A percentile compares a stretch with the other conserved stretches of the same genome.
Evolutionary conservation across 2,113 vertebrate genomes (phyloP).

Genomic region (Hypanus sabinus): DNA sequence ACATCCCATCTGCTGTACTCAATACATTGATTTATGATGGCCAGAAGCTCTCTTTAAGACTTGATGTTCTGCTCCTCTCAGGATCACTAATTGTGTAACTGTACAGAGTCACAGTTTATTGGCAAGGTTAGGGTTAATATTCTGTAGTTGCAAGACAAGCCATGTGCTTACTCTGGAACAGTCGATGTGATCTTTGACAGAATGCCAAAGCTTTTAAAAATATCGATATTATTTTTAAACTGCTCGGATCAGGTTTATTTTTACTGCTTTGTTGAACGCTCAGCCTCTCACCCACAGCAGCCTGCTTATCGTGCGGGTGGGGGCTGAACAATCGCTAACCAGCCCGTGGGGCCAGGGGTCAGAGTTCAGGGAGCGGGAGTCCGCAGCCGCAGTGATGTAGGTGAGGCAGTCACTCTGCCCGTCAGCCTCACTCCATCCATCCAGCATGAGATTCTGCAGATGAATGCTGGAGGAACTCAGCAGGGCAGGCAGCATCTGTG

Average conservation of each 20-base stretch:
- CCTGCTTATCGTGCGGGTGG: not conserved
- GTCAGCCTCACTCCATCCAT: too few relatives aligned
- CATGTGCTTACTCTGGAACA: not conserved
- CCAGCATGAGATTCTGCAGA: too few relatives aligned
- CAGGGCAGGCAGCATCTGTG: too few relatives aligned
- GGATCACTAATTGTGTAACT: conserved; percentile 1
- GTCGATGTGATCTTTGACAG: not conserved
- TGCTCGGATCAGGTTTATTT: not conserved
- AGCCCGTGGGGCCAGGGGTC: too few relatives aligned
- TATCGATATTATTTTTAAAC: not conserved
- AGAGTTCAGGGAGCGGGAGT: too few relatives aligned
- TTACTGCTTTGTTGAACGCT: not conserved
- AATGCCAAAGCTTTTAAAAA: conserved; percentile 11
- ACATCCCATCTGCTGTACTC: too few relatives aligned
- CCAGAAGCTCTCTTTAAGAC: too few relatives aligned
- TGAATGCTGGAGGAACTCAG: too few relatives aligned
- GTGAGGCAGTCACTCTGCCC: too few relatives aligned
- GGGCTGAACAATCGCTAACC: too few relatives aligned
- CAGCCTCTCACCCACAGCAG: not conserved
- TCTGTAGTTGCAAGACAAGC: not conserved
- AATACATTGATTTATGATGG: too few relatives aligned
- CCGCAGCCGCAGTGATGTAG: too few relatives aligned
- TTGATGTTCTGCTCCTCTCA: not conserved
- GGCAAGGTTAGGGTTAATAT: not conserved
- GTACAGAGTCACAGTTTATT: not conserved